Conservation (phyloP, 2,888 invertebrate species). For the Zelleria hepariella region DNA sequence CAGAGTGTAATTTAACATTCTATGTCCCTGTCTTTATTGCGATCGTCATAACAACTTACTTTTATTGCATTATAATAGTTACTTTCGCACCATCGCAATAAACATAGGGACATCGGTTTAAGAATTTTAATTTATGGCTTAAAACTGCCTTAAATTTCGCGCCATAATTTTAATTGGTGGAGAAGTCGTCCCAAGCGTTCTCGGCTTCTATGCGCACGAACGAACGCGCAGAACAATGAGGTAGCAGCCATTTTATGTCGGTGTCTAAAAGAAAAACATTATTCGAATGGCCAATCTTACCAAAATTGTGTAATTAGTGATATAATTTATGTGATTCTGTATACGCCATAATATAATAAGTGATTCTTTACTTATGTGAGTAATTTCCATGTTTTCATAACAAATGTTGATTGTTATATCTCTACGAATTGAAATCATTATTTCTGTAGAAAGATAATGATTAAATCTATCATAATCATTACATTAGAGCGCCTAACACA, state of each 20-base stretch:
- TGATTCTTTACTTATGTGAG: slow-evolving; percentile 65
- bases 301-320: slow-evolving; percentile 72
- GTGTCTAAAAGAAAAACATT: slow-evolving; percentile 72
- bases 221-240: slow-evolving; percentile 74
- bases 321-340: slow-evolving; percentile 70
- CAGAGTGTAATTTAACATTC: slow-evolving; percentile 28
- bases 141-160: slow-evolving; percentile 68
- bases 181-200: slow-evolving; percentile 72
- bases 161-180: slow-evolving; percentile 72
- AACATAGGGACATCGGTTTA: neutral
- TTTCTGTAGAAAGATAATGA: neutral
- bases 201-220: slow-evolving; percentile 73
- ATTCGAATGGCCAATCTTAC: slow-evolving; percentile 73
- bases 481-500: neutral
- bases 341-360: slow-evolving; percentile 60
- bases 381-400: slow-evolving; percentile 49
- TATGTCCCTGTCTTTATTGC: slow-evolving; percentile 43
- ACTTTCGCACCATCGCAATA: slow-evolving; percentile 15
- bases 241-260: slow-evolving; percentile 71
- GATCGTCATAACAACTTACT: slow-evolving; percentile 38
- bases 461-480: neutral
- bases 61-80: slow-evolving; percentile 42
- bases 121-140: slow-evolving; percentile 17
- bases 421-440: neutral
- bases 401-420: slow-evolving; percentile 3